Conservation (phyloP, 1,140 invertebrate genomes). For the Drosophila ambigua region DNA sequence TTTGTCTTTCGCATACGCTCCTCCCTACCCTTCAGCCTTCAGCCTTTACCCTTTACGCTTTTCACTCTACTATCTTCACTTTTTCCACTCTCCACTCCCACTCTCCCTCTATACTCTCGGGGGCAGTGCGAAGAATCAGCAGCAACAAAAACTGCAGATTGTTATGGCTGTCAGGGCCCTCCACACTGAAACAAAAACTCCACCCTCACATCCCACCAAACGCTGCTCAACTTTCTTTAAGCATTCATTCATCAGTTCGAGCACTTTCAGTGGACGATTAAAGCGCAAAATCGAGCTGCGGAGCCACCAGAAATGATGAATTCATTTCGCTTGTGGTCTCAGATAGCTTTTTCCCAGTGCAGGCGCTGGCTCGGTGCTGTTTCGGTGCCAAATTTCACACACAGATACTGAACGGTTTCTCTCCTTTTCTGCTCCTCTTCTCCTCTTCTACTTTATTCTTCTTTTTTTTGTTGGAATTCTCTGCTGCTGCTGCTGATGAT, state of each 20-base stretch:
- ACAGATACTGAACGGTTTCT: slow-evolving; percentile 36
- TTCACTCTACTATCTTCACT: no score
- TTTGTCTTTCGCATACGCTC: slow-evolving; percentile 32
- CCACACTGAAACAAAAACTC: slow-evolving; percentile 14
- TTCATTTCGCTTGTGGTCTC: slow-evolving; percentile 9
- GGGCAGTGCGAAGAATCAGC: slow-evolving; percentile 26
- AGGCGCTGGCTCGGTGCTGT: slow-evolving; percentile 4
- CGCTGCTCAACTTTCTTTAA: no score
- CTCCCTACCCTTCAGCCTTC: no score
- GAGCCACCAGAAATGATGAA: slow-evolving; percentile 7
- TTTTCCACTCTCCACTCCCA: neutral
- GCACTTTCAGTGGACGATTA: no score
- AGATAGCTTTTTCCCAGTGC: slow-evolving; percentile 28
- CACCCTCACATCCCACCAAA: neutral
- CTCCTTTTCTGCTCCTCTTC: neutral
- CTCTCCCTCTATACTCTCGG: neutral
- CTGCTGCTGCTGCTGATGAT: slow-evolving; percentile 34
- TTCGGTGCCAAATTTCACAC: slow-evolving; percentile 51
- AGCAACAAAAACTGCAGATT: slow-evolving; percentile 51
- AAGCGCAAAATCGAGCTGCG: neutral
- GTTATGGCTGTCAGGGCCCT: slow-evolving; percentile 46
- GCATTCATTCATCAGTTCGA: no score
- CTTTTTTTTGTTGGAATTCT: slow-evolving; percentile 17
- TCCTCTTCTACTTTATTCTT: neutral
- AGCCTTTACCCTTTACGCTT: no score